These are phyloP conservation scores for Mormyrus iriodes DNA, from an alignment of 2,113 vertebrate genomes.

Conservation along the genomic window DNA sequence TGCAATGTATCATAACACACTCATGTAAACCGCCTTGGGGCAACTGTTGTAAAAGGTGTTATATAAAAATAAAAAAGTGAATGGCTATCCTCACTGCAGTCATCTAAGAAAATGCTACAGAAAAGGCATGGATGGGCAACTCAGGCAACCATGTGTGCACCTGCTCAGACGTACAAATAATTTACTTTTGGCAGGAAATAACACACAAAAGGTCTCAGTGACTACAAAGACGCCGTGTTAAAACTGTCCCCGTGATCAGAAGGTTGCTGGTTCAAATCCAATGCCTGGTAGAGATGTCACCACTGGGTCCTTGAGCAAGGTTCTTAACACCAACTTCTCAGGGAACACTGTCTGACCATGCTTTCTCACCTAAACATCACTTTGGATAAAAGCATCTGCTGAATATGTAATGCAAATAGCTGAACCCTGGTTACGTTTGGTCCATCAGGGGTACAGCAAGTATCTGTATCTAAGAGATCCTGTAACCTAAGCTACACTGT, in stretches of 20 bases:
- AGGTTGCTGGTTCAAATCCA: background rate
- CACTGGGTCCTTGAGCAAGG: background rate
- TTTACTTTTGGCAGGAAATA: background rate
- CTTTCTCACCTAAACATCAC: background rate
- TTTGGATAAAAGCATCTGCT: background rate
- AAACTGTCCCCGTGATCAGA: background rate
- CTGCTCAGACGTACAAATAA: background rate
- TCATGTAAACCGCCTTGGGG: background rate
- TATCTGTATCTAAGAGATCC: background rate
- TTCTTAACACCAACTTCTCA: too few relatives aligned
- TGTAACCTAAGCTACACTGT: background rate
- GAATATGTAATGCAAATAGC: background rate
- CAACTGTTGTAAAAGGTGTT: background rate
- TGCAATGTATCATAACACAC: background rate
- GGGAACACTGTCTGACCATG: background rate
- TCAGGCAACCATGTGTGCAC: too few relatives aligned
- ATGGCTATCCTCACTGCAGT: too few relatives aligned
- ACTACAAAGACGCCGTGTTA: background rate
- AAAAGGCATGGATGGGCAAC: too few relatives aligned
- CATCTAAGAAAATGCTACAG: too few relatives aligned
- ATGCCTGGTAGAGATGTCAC: background rate
- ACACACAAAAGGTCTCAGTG: background rate
- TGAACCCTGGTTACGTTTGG: background rate
- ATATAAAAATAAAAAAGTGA: background rate
- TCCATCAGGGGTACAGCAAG: background rate